A percentile compares a stretch with the other conserved stretches of the same genome.
Evolutionary conservation across 2,113 vertebrate genomes (phyloP).

Genomic region (Bothrops jararaca): DNA sequence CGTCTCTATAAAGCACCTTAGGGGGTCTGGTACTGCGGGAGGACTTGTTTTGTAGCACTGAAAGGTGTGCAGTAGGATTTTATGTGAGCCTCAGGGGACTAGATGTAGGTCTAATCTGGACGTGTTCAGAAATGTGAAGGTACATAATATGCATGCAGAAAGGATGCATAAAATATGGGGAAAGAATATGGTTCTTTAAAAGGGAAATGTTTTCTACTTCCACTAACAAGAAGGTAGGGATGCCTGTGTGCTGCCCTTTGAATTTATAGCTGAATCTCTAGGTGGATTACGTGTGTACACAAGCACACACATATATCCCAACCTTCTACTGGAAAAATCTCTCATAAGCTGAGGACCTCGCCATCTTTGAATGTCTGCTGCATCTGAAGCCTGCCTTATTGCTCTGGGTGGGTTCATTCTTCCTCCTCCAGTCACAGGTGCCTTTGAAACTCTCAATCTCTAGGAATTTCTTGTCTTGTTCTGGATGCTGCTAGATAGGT

Average conservation of each 20-base stretch:
- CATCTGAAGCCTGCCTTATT: not conserved
- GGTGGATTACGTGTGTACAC: not conserved
- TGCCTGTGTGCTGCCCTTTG: not conserved
- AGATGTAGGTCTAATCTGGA: conserved; percentile 26
- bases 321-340: not conserved
- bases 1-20: conserved; percentile 53
- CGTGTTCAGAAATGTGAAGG: not conserved
- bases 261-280: not conserved
- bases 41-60: conserved; percentile 55
- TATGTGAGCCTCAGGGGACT: conserved; percentile 44
- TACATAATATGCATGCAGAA: too few relatives aligned
- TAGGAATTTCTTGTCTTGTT: not conserved
- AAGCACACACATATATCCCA: not conserved
- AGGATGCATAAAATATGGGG: not conserved
- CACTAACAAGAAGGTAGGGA: not conserved
- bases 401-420: not conserved
- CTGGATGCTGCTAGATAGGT: not conserved
- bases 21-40: conserved; percentile 49
- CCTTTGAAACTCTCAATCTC: not conserved
- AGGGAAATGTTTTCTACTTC: not conserved
- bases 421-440: not conserved
- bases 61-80: conserved; percentile 37
- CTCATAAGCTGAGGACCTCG: not conserved
- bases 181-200: not conserved
- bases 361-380: not conserved